Percentiles rank a stretch among this genome's conserved stretches.
These are phyloP conservation scores for Chionodraco myersi DNA, from an alignment of 2,113 vertebrate species.

Conservation along the genomic window DNA sequence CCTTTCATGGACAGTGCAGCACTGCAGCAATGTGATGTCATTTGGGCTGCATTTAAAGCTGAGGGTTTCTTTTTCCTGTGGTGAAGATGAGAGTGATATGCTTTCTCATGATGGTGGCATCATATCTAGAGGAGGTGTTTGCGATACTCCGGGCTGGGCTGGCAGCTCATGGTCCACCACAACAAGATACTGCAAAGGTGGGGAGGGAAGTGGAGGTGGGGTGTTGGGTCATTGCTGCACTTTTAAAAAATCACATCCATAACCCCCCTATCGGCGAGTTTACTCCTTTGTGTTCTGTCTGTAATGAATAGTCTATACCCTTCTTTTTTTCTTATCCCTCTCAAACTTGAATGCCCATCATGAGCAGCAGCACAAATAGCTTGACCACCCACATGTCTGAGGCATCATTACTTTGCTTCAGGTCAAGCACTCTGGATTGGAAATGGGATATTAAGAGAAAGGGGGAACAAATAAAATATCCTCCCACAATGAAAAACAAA, in stretches of 20 bases:
- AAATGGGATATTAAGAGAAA: slow-evolving; percentile 23
- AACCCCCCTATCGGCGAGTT: slow-evolving; percentile 1
- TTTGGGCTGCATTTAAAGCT: slow-evolving; percentile 46
- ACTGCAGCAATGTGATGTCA: slow-evolving; percentile 78
- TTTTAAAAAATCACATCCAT: slow-evolving; percentile 20
- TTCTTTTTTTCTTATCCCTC: slow-evolving; percentile 8
- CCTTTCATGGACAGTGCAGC: slow-evolving; percentile 69
- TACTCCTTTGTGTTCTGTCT: slow-evolving; percentile 13
- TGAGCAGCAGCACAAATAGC: slow-evolving; percentile 26
- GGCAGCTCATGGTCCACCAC: slow-evolving; percentile 60
- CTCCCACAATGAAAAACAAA: slow-evolving; percentile 25
- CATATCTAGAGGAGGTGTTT: slow-evolving; percentile 48
- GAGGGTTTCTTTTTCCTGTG: background rate
- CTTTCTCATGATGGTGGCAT: slow-evolving; percentile 18
- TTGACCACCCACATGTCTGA: slow-evolving; percentile 53
- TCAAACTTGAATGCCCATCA: slow-evolving; percentile 20
- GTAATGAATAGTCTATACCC: background rate
- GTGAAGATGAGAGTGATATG: slow-evolving; percentile 1
- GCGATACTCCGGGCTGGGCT: slow-evolving; percentile 62
- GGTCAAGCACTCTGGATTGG: slow-evolving; percentile 41
- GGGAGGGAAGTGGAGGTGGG: slow-evolving; percentile 9
- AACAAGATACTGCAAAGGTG: slow-evolving; percentile 61
- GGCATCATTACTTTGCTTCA: slow-evolving; percentile 29
- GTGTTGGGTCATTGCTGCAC: slow-evolving; percentile 59
- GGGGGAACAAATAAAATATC: slow-evolving; percentile 38